A percentile compares a stretch with the other conserved stretches of the same genome.
phyloP scores from a whole-genome alignment of 1,140 invertebrate genomes.

The Eriocheir sinensis region DNA sequence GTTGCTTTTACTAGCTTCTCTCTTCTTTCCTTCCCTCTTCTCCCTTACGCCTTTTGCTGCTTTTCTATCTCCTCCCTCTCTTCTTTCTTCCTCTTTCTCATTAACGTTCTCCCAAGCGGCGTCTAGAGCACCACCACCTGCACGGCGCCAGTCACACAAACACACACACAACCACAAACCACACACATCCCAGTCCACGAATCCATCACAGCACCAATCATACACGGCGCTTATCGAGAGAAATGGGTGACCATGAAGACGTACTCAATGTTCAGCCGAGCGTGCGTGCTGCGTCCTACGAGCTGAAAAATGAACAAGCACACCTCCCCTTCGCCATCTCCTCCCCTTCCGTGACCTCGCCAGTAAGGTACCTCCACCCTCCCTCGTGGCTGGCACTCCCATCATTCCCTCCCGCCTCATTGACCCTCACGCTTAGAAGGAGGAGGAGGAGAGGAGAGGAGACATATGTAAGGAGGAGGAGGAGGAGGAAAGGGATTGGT shows the following conservation, averaged over 20 bases:
- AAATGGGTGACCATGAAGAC: background rate
- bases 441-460: background rate
- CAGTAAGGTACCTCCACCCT: background rate
- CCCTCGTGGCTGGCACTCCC: constrained; percentile 7
- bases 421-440: background rate
- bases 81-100: constrained; percentile 7
- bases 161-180: background rate
- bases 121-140: background rate
- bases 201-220: no score
- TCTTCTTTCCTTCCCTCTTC: no score
- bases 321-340: background rate
- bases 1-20: no score
- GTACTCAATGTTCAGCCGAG: background rate
- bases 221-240: no score
- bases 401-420: background rate
- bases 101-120: background rate
- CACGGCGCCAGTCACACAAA: background rate
- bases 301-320: background rate
- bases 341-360: background rate
- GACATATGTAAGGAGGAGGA: background rate
- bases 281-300: background rate
- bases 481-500: background rate
- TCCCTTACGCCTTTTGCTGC: no score
- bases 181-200: no score
- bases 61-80: no score